Percentiles rank a stretch among this genome's conserved stretches.
Conservation (phyloP, 2,113 vertebrate species). For the Gallinago paraguaiae region DNA sequence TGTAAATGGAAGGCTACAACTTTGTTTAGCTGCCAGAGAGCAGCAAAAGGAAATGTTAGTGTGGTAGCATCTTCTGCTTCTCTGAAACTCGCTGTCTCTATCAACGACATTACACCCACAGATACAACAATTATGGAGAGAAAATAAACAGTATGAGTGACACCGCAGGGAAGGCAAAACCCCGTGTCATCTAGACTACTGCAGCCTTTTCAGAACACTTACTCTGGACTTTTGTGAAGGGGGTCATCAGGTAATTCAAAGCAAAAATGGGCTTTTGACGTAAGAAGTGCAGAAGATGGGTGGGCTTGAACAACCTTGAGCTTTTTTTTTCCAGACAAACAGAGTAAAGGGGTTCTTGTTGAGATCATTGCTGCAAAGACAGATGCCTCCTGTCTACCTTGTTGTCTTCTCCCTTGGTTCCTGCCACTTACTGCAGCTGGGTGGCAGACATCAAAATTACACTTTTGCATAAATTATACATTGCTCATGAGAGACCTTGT, state of each 20-base stretch:
- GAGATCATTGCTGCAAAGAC: not conserved
- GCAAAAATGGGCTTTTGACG: not conserved
- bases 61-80: not conserved
- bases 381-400: not conserved
- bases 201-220: not conserved
- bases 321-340: fast-evolving
- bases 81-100: not conserved
- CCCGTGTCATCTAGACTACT: not conserved
- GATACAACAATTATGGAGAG: not conserved
- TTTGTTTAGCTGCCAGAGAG: not conserved
- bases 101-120: not conserved
- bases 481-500: not conserved
- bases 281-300: not conserved
- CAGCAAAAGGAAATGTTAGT: not conserved
- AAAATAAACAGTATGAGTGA: not conserved
- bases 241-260: not conserved
- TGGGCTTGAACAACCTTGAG: not conserved
- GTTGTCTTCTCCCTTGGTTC: not conserved
- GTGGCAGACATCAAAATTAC: not conserved
- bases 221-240: not conserved
- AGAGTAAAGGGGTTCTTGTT: not conserved
- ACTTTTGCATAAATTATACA: too few relatives aligned
- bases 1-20: not conserved
- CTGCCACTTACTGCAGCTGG: not conserved
- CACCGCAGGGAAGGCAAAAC: not conserved